Percentiles rank a stretch among this genome's conserved stretches.
Conservation (phyloP, 2,888 invertebrate genomes). For the Ichneumoninae sp. region DNA sequence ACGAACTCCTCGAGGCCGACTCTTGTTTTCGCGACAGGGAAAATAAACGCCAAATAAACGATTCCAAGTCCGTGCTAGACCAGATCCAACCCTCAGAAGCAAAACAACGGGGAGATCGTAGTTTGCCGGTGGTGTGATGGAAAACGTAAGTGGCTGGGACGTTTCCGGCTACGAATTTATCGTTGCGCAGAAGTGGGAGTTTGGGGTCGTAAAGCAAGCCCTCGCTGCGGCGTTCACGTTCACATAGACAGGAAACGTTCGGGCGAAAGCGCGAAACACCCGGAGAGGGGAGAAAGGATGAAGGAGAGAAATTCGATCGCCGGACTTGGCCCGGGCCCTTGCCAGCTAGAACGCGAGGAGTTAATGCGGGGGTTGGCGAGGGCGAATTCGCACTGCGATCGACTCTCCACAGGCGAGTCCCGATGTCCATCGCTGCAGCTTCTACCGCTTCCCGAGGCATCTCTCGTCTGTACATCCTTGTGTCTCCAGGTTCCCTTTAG, state of each 20-base stretch:
- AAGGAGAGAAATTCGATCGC: conserved; percentile 45
- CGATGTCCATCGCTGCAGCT: conserved; percentile 22
- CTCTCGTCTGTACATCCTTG: conserved; percentile 13
- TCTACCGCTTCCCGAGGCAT: conserved; percentile 20
- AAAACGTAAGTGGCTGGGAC: conserved; percentile 59
- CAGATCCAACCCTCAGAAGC: neutral
- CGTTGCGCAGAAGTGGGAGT: conserved; percentile 30
- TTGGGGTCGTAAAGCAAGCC: conserved; percentile 54
- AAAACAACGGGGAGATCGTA: conserved; percentile 1
- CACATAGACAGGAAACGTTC: conserved; percentile 5
- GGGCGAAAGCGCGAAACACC: conserved; percentile 9
- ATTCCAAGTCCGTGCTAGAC: conserved; percentile 15
- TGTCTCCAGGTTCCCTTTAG: conserved; percentile 26
- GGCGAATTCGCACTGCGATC: conserved; percentile 38
- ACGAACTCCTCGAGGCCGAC: neutral
- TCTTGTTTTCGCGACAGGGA: neutral
- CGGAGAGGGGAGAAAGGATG: neutral
- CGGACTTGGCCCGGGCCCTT: conserved; percentile 22
- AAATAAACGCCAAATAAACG: neutral
- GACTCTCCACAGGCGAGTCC: conserved; percentile 22
- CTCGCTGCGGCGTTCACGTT: neutral
- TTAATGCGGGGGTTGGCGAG: neutral
- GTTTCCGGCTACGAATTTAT: conserved; percentile 58
- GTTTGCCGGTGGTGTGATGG: conserved; percentile 47
- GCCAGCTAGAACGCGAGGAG: conserved; percentile 25